These are phyloP conservation scores for Lutjanus campechanus DNA, from an alignment of 2,797 vertebrate species.

Conservation along the genomic window DNA sequence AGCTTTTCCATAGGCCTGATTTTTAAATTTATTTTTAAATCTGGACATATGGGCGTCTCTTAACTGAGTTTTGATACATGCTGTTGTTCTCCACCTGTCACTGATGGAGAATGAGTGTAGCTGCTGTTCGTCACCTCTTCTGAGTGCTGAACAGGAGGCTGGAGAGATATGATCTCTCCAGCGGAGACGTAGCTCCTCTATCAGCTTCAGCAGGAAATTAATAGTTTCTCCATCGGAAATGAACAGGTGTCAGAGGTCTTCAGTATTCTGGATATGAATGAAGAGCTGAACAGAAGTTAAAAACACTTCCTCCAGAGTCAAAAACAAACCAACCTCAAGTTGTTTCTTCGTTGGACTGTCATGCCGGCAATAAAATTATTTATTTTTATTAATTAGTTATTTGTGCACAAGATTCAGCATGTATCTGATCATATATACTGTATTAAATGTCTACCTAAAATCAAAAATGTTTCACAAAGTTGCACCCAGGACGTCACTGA, in stretches of 20 bases:
- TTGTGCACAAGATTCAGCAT: background rate
- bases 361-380: background rate
- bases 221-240: slow-evolving; percentile 73
- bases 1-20: background rate
- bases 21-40: background rate
- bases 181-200: slow-evolving; percentile 22
- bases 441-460: background rate
- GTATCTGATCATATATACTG: too few relatives aligned
- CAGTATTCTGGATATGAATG: slow-evolving; percentile 2
- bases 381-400: background rate
- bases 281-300: background rate
- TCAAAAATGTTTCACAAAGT: background rate
- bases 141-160: slow-evolving; percentile 17
- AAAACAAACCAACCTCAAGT: background rate
- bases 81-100: background rate
- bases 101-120: background rate
- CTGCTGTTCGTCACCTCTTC: slow-evolving; percentile 5
- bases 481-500: background rate
- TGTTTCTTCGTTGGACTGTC: background rate
- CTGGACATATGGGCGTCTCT: background rate
- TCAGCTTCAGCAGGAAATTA: slow-evolving; percentile 59
- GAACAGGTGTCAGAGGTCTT: slow-evolving; percentile 67
- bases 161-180: slow-evolving; percentile 22
- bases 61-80: background rate
- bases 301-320: background rate